phyloP scores from a whole-genome alignment of 2,113 vertebrate species.

The Coregonus clupeaformis region DNA sequence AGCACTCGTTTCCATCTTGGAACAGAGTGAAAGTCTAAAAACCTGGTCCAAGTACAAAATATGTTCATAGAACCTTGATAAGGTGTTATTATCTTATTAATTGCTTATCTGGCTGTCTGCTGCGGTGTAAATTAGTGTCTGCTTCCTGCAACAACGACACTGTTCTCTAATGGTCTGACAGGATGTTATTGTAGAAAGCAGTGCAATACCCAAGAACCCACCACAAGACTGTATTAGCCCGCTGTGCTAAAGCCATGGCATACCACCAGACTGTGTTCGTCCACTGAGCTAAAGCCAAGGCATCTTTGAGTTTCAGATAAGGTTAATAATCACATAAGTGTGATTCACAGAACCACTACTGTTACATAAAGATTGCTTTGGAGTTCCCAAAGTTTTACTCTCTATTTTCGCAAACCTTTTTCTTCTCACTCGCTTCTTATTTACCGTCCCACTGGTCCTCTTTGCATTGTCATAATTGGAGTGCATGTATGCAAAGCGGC shows the following conservation, averaged over 20 bases:
- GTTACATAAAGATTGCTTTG: background rate
- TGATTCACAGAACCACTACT: background rate
- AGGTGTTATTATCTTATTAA: background rate
- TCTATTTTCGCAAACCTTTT: conserved; percentile 47
- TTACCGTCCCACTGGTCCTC: conserved; percentile 64
- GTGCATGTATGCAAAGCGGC: conserved; percentile 61
- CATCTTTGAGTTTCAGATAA: too few relatives aligned
- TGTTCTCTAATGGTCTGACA: background rate
- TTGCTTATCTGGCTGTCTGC: background rate
- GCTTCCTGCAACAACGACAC: background rate
- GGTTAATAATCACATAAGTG: too few relatives aligned
- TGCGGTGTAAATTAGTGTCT: background rate
- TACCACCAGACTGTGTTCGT: too few relatives aligned
- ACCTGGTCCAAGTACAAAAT: background rate
- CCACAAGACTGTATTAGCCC: too few relatives aligned
- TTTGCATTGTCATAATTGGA: conserved; percentile 74
- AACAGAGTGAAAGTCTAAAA: background rate
- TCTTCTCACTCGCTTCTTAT: conserved; percentile 63
- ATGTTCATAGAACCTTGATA: background rate
- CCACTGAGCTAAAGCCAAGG: too few relatives aligned
- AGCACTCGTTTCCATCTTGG: background rate
- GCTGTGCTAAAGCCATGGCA: too few relatives aligned
- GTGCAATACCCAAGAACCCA: background rate
- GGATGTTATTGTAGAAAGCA: background rate
- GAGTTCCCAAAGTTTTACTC: background rate